These are phyloP conservation scores for Aphelinus atriplicis DNA, from an alignment of 1,140 invertebrate genomes.

Conservation along the genomic window DNA sequence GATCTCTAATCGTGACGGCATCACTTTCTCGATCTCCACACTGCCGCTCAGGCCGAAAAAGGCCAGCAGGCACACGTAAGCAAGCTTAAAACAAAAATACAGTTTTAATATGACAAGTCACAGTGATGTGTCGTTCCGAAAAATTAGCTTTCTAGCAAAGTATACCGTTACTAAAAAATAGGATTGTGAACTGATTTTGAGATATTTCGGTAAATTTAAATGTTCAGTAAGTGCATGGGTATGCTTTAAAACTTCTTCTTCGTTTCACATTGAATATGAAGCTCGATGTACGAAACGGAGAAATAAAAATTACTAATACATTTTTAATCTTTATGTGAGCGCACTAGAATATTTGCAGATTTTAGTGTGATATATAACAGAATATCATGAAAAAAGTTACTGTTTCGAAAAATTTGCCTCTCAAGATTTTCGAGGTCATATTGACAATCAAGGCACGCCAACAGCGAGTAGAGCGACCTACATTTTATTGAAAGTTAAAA, in stretches of 20 bases:
- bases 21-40: conserved; percentile 50
- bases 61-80: conserved; percentile 52
- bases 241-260: too few relatives aligned
- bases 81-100: conserved; percentile 49
- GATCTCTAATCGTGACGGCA: conserved; percentile 53
- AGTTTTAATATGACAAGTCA: background rate
- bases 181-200: too few relatives aligned
- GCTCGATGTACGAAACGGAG: too few relatives aligned
- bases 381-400: background rate
- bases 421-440: conserved; percentile 13
- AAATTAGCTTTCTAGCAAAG: too few relatives aligned
- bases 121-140: too few relatives aligned
- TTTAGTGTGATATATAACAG: conserved; percentile 5
- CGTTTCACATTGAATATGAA: too few relatives aligned
- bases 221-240: too few relatives aligned
- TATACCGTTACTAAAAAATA: too few relatives aligned
- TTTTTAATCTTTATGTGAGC: conserved; percentile 2
- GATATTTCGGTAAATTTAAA: too few relatives aligned
- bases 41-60: conserved; percentile 49
- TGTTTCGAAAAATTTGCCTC: conserved; percentile 23
- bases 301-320: background rate
- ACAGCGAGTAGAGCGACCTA: conserved; percentile 24
- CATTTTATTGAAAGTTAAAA: conserved; percentile 28
- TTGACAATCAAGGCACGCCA: conserved; percentile 5
- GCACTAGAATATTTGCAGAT: background rate